Conservation (phyloP, 2,797 vertebrate genomes). For the Labeo calbasu region DNA sequence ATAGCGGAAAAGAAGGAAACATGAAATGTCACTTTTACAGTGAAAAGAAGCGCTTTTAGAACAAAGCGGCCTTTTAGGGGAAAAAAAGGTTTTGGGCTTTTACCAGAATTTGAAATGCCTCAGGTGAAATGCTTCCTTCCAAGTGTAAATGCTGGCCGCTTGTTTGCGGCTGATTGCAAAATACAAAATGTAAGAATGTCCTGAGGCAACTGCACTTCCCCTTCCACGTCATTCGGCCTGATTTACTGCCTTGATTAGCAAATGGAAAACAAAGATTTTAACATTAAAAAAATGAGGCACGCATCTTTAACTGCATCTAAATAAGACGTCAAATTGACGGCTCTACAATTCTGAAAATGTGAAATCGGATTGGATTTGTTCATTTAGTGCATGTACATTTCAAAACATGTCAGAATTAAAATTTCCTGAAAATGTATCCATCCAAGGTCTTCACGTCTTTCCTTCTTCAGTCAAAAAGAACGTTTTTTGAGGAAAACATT, state of each 20-base stretch:
- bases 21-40: conserved; percentile 37
- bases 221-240: conserved; percentile 53
- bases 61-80: conserved; percentile 27
- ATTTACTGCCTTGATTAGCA: conserved; percentile 60
- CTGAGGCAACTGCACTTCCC: conserved; percentile 57
- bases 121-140: conserved; percentile 37
- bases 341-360: neutral
- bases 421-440: no score
- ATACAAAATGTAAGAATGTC: conserved; percentile 52
- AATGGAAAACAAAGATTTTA: conserved; percentile 63
- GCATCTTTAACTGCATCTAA: conserved; percentile 44
- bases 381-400: conserved; percentile 52
- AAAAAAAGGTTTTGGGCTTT: conserved; percentile 23
- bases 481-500: no score
- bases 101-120: conserved; percentile 26
- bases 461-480: no score
- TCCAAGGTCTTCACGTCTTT: no score
- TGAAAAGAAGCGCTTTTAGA: conserved; percentile 32
- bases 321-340: neutral
- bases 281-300: conserved; percentile 64
- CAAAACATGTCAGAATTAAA: no score
- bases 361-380: conserved; percentile 39
- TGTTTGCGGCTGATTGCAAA: conserved; percentile 51
- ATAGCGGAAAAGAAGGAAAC: conserved; percentile 33
- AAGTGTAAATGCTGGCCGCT: conserved; percentile 37